phyloP scores from a whole-genome alignment of 2,888 invertebrate species.

The Apodemia zela region DNA sequence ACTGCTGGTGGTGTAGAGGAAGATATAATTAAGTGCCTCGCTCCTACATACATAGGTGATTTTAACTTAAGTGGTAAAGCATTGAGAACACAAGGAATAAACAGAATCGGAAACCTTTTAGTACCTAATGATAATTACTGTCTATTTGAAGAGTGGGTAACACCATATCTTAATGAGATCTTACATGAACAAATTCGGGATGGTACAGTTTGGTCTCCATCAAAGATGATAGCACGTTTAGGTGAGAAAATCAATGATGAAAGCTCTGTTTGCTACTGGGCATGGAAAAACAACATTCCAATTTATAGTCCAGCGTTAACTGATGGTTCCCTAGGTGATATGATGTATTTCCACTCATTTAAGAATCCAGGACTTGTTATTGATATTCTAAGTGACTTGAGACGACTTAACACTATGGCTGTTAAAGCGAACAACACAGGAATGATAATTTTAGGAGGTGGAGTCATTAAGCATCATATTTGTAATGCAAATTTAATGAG shows the following conservation, averaged over 20 bases:
- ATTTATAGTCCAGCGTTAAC: constrained; percentile 98
- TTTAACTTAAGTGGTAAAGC: constrained; percentile 90
- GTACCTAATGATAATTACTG: constrained; percentile 99
- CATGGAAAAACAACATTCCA: constrained; percentile 97
- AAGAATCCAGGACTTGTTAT: constrained; percentile 94
- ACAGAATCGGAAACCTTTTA: constrained; percentile 92
- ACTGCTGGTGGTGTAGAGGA: constrained; percentile 99
- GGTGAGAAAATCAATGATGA: constrained; percentile 95
- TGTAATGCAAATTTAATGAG: constrained; percentile 99
- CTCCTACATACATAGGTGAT: constrained; percentile 95
- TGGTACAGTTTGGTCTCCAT: constrained; percentile 92
- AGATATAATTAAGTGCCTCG: constrained; percentile 98
- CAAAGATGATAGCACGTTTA: constrained; percentile 81
- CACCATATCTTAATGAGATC: constrained; percentile 95
- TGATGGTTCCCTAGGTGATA: constrained; percentile 98
- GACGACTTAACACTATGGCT: constrained; percentile 95
- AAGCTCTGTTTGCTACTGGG: constrained; percentile 98
- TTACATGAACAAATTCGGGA: constrained; percentile 90
- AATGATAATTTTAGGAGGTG: constrained; percentile 97
- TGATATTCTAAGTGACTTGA: constrained; percentile 95
- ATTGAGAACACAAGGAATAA: constrained; percentile 92
- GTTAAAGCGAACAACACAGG: constrained; percentile 96
- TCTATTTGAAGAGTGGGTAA: constrained; percentile 97
- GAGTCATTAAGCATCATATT: constrained; percentile 99
- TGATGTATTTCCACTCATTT: constrained; percentile 99